Base-by-base conservation (phyloP, 2,888 invertebrate genomes). In the Nymphalis polychloros region DNA sequence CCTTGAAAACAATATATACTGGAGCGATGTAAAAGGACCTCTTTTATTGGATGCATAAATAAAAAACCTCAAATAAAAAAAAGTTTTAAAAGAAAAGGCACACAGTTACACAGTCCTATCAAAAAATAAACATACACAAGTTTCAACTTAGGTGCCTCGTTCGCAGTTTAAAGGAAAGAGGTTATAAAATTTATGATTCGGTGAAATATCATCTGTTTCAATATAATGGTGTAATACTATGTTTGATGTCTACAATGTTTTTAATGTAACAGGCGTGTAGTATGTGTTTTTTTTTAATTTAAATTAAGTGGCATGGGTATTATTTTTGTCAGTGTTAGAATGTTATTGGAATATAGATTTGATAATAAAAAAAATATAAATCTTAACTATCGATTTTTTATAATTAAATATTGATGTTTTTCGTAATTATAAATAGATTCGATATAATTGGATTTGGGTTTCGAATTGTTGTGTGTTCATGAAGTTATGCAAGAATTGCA, bases 141-240 rank as follows among this genome's bases (percentile, higher is more conserved):
- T 83, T 87, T 90, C 87, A 89, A 92, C 90, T 92, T 88, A 91
- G 87, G 82, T 79, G 81, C 83, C 81, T 78, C 81, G 87, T 84
- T 82, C 84, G 82, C 81, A 78, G 85, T 88, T 90, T 85, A 86
- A 77, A 82, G 85, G 89, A 91, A 89, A 83, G 82, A 80, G 80
- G 84, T 84, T 84, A 86, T 92, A 87, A 91, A 91, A 89, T 91
- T 90, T 92, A 91, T 85, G 90, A 90, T 90, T 89, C 87, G 81
- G 82, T 87, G 87, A 86, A 87, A 84, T 88, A 87, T 86, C 74
- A 76, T 77, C 75, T 77, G 73, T 75, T 74, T 75, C 41, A 57
- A 67, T 70, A 70, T 50, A 50, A 50, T 52, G 52, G 50, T 52
- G 23, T 52, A 16, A 52, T 23, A 10, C 52, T 52, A 23, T 52